phyloP scores from a whole-genome alignment of 2,888 invertebrate species.

The Sinhomidia bicolor region DNA sequence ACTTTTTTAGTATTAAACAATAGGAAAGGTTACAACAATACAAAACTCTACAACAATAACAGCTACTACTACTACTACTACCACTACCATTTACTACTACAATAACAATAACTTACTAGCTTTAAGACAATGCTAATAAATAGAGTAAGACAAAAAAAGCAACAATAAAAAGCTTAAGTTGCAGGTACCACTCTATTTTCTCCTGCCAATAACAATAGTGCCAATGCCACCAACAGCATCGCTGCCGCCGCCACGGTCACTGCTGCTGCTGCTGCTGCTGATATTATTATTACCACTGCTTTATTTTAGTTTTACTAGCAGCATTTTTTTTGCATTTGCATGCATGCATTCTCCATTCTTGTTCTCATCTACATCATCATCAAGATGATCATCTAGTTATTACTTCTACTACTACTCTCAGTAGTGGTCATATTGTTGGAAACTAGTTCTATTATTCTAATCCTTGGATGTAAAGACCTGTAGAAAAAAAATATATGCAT shows the following conservation, averaged over 20 bases:
- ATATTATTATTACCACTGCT: not conserved
- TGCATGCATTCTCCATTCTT: constrained; percentile 48
- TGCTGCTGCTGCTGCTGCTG: not conserved
- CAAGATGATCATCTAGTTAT: not conserved
- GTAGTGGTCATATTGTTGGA: constrained; percentile 8
- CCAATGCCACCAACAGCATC: constrained; percentile 21
- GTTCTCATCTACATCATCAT: constrained; percentile 13
- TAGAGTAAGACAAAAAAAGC: constrained; percentile 37
- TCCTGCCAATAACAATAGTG: constrained; percentile 1
- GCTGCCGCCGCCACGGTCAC: not conserved
- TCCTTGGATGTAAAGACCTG: not conserved
- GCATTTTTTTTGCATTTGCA: too few species aligned
- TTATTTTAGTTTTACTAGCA: not conserved
- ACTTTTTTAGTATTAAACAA: constrained; percentile 8
- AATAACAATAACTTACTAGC: not conserved
- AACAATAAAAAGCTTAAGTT: constrained; percentile 42
- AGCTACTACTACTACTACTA: not conserved
- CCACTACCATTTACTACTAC: not conserved
- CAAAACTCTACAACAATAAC: not conserved
- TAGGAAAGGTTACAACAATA: constrained; percentile 1
- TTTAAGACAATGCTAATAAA: constrained; percentile 57
- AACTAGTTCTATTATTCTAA: constrained; percentile 48
- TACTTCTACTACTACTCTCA: not conserved
- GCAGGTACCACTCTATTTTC: constrained; percentile 43
- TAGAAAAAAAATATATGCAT: not conserved